Evolutionary conservation across 2,113 vertebrate genomes (phyloP).

Genomic region (Coptodon bakossiorum): DNA sequence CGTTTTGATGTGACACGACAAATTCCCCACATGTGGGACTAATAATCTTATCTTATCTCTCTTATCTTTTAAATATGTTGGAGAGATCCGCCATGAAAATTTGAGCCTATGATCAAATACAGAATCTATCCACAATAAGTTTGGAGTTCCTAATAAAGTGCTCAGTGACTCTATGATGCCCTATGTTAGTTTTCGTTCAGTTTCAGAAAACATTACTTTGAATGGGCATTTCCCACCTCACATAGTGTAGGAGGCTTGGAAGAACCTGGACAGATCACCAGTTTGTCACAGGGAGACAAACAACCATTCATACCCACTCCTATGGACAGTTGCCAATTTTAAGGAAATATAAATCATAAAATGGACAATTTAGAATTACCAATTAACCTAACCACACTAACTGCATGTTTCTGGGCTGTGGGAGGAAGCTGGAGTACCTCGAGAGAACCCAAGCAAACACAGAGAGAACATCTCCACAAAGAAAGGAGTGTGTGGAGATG

Average conservation of each 20-base stretch:
- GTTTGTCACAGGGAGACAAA: neutral
- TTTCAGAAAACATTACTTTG: neutral
- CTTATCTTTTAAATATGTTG: neutral
- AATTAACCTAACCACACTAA: neutral
- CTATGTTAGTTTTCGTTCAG: neutral
- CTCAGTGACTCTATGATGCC: neutral
- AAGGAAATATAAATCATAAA: neutral
- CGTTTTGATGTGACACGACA: neutral
- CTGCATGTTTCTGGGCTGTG: neutral
- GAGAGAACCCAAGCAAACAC: neutral
- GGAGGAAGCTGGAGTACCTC: neutral
- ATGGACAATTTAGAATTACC: neutral
- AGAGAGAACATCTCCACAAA: neutral
- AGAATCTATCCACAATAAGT: neutral
- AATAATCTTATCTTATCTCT: neutral
- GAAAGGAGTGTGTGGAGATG: neutral
- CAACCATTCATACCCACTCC: neutral
- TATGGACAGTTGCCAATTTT: neutral
- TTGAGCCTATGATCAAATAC: neutral
- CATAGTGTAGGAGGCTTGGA: neutral
- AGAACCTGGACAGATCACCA: neutral
- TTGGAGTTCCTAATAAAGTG: neutral
- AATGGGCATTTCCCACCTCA: neutral
- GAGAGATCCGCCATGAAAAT: fast-evolving
- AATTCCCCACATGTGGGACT: neutral